Evolutionary conservation across 2,797 vertebrate genomes (phyloP).

Genomic region (Margarornis squamiger): DNA sequence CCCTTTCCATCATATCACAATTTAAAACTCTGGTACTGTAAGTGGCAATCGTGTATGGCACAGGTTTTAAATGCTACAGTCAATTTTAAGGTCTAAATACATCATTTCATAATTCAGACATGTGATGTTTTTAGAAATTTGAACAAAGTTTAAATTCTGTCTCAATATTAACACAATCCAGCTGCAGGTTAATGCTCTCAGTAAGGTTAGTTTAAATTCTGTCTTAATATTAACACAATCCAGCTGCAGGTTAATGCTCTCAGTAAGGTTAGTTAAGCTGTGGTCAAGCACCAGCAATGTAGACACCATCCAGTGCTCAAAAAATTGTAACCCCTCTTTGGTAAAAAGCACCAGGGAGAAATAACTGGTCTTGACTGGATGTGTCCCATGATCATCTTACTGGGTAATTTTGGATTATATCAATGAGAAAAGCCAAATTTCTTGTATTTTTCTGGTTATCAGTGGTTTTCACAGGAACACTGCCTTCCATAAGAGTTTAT

Average conservation of each 20-base stretch:
- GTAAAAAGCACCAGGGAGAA: background rate
- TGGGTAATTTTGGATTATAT: background rate
- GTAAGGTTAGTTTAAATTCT: background rate
- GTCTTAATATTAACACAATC: background rate
- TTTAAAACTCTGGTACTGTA: background rate
- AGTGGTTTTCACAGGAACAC: background rate
- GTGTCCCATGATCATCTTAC: background rate
- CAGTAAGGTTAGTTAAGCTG: background rate
- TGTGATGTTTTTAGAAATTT: accelerated
- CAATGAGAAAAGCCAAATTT: background rate
- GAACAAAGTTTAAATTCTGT: background rate
- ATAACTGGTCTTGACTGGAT: background rate
- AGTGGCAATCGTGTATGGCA: background rate
- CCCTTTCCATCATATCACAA: background rate
- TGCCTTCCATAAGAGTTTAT: background rate
- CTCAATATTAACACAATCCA: background rate
- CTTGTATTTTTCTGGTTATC: background rate
- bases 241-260: background rate
- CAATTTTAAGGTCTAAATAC: background rate
- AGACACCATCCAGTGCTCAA: background rate
- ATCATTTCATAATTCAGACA: background rate
- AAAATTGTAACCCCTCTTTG: background rate
- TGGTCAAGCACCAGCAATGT: background rate
- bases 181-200: background rate
- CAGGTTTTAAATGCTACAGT: background rate